phyloP scores from a whole-genome alignment of 1,140 invertebrate species.

The Heterodera schachtii region DNA sequence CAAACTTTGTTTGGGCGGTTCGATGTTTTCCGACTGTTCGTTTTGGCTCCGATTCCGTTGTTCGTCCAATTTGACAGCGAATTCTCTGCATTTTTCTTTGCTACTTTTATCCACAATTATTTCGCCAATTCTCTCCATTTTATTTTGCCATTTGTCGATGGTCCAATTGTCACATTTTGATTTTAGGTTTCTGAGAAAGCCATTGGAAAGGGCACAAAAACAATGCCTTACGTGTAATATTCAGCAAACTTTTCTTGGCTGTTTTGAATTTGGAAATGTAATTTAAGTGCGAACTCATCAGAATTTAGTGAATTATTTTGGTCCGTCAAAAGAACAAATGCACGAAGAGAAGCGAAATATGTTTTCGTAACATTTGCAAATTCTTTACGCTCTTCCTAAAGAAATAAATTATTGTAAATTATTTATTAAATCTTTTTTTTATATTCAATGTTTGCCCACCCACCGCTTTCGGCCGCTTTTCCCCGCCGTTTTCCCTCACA shows the following conservation, averaged over 20 bases:
- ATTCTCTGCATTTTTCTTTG: neutral
- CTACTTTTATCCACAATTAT: neutral
- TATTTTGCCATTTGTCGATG: neutral
- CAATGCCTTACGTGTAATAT: neutral
- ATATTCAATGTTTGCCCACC: neutral
- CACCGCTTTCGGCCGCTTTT: neutral
- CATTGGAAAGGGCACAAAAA: neutral
- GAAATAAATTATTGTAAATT: neutral
- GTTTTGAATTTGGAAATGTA: neutral
- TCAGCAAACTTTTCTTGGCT: neutral
- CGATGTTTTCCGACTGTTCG: neutral
- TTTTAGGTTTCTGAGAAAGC: neutral
- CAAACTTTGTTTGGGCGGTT: neutral
- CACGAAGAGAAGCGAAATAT: neutral
- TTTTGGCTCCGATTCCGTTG: neutral
- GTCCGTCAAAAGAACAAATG: neutral
- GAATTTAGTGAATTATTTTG: neutral
- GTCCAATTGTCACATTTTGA: neutral
- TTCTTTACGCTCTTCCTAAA: neutral
- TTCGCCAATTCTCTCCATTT: neutral
- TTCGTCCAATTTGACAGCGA: neutral
- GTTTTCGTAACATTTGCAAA: neutral
- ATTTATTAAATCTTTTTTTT: constrained; percentile 3
- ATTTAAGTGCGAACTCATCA: neutral
- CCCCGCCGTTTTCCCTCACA: neutral